A percentile compares a stretch with the other conserved stretches of the same genome.
Evolutionary conservation across 2,888 invertebrate species (phyloP).

Genomic region (Melanostoma mellinum): DNA sequence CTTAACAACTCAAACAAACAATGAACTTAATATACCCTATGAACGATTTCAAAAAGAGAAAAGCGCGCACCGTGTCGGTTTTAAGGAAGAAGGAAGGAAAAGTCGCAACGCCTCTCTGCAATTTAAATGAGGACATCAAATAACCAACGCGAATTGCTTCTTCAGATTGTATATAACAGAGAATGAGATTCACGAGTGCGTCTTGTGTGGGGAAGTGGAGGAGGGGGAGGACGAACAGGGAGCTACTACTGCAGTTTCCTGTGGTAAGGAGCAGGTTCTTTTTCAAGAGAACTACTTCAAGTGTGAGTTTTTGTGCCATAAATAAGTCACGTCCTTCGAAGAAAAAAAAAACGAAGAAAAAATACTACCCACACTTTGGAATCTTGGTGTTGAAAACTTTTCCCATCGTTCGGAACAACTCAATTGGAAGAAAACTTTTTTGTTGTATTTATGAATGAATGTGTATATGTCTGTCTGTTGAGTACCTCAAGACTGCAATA

Average conservation of each 20-base stretch:
- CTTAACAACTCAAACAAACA: slow-evolving; percentile 66
- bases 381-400: slow-evolving; percentile 49
- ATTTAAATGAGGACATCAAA: slow-evolving; percentile 55
- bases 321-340: slow-evolving; percentile 70
- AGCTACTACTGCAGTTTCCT: slow-evolving; percentile 13
- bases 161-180: slow-evolving; percentile 28
- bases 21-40: slow-evolving; percentile 57
- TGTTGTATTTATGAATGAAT: not conserved
- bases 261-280: too few relatives aligned
- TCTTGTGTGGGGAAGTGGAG: not conserved
- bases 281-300: slow-evolving; percentile 45
- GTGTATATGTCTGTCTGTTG: not conserved
- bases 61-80: not conserved
- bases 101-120: slow-evolving; percentile 40
- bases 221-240: too few relatives aligned
- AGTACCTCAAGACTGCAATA: slow-evolving; percentile 57
- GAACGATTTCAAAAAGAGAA: slow-evolving; percentile 26
- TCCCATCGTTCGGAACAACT: slow-evolving; percentile 48
- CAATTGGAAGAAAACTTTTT: slow-evolving; percentile 53
- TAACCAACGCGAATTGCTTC: slow-evolving; percentile 29
- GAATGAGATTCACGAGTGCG: slow-evolving; percentile 26
- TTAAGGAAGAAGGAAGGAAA: slow-evolving; percentile 10
- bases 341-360: slow-evolving; percentile 30
- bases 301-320: slow-evolving; percentile 50
- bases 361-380: slow-evolving; percentile 62